A percentile compares a stretch with the other conserved stretches of the same genome.
Conservation (phyloP, 1,140 invertebrate species). For the Condylostylus longicornis region DNA sequence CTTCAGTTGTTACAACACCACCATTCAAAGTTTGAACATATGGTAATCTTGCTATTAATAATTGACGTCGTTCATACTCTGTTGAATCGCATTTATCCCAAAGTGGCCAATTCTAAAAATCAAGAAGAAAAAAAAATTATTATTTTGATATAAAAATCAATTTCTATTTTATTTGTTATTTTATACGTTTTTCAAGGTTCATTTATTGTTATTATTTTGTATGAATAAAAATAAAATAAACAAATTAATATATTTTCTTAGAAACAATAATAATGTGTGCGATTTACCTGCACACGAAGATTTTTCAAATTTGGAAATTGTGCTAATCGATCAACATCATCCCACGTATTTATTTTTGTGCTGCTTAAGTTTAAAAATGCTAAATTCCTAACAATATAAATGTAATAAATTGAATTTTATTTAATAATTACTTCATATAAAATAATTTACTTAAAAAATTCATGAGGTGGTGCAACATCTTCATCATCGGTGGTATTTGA, state of each 20-base stretch:
- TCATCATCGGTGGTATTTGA: conserved; percentile 11
- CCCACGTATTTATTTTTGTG: conserved; percentile 66
- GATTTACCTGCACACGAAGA: conserved; percentile 57
- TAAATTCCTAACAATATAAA: conserved; percentile 43
- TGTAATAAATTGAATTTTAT: conserved; percentile 14
- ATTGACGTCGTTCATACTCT: conserved; percentile 69
- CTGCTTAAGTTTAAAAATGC: conserved; percentile 72
- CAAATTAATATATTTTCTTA: background rate
- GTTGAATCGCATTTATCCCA: conserved; percentile 64
- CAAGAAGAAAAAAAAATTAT: conserved; percentile 3
- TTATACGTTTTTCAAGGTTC: no score
- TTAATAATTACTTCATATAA: background rate
- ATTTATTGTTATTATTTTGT: no score
- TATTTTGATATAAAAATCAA: conserved; percentile 3
- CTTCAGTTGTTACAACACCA: conserved; percentile 63
- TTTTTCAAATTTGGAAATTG: conserved; percentile 68
- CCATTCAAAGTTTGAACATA: conserved; percentile 75
- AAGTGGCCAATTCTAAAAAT: conserved; percentile 42
- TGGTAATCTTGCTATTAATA: conserved; percentile 73
- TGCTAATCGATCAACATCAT: conserved; percentile 69
- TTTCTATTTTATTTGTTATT: no score
- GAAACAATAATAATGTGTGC: background rate
- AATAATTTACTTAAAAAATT: background rate
- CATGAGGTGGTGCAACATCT: conserved; percentile 3
- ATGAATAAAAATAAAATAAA: no score